Percentiles rank a stretch among this genome's conserved stretches.
These are phyloP conservation scores for Xanthia icteritia DNA, from an alignment of 2,888 invertebrate species.

Conservation along the genomic window DNA sequence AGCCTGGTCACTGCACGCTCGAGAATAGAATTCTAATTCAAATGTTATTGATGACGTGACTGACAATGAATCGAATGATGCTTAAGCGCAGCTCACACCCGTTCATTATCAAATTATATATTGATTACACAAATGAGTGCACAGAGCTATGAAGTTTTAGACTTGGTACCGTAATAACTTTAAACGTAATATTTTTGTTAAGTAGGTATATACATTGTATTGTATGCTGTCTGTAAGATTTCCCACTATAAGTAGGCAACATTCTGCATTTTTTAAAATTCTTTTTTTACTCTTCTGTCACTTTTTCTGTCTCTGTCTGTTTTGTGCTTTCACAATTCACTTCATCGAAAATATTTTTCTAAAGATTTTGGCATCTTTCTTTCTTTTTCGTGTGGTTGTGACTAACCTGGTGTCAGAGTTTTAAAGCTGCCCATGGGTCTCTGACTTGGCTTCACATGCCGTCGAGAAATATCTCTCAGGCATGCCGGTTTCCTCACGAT, in stretches of 20 bases:
- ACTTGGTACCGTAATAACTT: not conserved
- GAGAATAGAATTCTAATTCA: conserved; percentile 14
- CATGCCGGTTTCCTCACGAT: no score
- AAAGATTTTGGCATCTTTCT: not conserved
- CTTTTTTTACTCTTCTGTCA: not conserved
- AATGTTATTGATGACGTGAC: conserved; percentile 54
- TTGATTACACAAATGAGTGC: conserved; percentile 59
- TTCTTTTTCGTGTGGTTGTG: no score
- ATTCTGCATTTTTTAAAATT: not conserved
- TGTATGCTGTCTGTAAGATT: not conserved
- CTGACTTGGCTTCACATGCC: no score
- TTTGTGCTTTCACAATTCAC: not conserved
- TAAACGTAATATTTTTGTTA: not conserved
- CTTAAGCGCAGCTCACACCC: conserved; percentile 69
- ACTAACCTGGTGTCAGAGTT: no score
- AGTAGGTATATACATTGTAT: not conserved
- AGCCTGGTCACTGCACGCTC: not conserved
- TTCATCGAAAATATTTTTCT: not conserved
- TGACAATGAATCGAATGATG: conserved; percentile 68
- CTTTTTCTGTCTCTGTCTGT: not conserved
- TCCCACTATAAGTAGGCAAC: not conserved
- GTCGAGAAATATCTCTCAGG: no score
- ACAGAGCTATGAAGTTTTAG: conserved; percentile 38
- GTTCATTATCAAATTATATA: conserved; percentile 77
- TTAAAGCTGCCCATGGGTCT: no score